Evolutionary conservation across 2,113 vertebrate genomes (phyloP), one percentile per base, ranked within the genome.

Genomic region (Otocyon megalotis): DNA sequence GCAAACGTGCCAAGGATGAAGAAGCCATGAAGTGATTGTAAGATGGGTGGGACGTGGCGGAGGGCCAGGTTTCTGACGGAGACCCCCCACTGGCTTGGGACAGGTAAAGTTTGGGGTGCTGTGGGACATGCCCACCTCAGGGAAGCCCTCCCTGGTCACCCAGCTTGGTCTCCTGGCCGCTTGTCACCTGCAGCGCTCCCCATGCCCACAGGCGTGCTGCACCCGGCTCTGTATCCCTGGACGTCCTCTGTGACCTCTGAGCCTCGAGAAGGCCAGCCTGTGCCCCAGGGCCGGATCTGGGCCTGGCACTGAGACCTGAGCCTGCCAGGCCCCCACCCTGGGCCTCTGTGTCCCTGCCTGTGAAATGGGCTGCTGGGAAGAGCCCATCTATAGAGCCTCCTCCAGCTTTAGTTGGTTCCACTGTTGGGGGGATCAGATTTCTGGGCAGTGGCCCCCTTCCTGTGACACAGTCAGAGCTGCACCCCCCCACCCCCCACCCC

Each of bases 11-110:
- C 43, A 30, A 22, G 53, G 76, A 83, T n/a, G 28, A 8, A 0
- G 54, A 37, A 88, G 67, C 43, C 72, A 83, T 14, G 77, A 54
- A 63, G 79, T 17, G 0, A 65, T 50, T 58, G 67, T 16, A n/a
- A 58, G 74, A 20, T 5, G 24, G 30, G 28, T 16, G 32, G 79
- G 62, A 63, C 3, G 0, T 5, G 0, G 7, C 8, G 43, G 58
- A 82, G 19, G 54, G 54, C 32, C 50, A 19, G 3, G 32, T 82
- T 16, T 81, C 37, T 9, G 50, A 87, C 50, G 12, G 54, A 56
- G 53, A 24, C 8, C 35, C 37, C 74, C 53, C 3, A 4, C 2
- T 56, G 54, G 54, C 26, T 88, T 63, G 80, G 60, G 22, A 67
- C 54, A 92, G 71, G 43, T 16, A 0, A 0, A 48, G 30, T 77